phyloP scores from a whole-genome alignment of 2,113 vertebrate genomes.

The Prietella phreatophila region DNA sequence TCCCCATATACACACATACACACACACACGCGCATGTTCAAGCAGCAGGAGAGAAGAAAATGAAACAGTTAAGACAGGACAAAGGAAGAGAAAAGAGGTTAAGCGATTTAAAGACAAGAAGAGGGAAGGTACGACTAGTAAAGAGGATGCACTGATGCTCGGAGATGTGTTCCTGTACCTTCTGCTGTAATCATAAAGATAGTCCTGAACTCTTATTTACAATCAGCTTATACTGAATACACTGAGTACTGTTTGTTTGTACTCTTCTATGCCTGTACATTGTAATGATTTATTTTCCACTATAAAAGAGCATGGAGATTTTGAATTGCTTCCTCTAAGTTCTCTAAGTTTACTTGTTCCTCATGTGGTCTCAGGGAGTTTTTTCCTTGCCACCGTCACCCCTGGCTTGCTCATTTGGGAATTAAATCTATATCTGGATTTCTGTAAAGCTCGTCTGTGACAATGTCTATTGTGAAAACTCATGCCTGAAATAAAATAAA shows the following conservation, averaged over 20 bases:
- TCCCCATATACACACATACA: conserved; percentile 5
- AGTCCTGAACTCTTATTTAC: background rate
- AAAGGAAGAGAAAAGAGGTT: conserved; percentile 21
- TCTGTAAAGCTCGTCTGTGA: background rate
- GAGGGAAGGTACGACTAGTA: background rate
- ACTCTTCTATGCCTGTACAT: background rate
- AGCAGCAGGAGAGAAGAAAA: conserved; percentile 24
- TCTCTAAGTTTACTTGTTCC: too few relatives aligned
- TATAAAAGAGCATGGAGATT: background rate
- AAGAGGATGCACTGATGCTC: background rate
- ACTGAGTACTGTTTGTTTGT: background rate
- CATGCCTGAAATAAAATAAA: background rate
- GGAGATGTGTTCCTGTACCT: background rate
- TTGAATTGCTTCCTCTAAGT: background rate
- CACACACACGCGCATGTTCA: conserved; percentile 3
- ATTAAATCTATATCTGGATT: background rate
- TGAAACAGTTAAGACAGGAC: background rate
- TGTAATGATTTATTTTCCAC: background rate
- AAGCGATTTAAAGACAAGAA: background rate
- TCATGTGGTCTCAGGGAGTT: background rate
- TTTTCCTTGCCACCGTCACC: background rate
- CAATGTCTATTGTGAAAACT: background rate
- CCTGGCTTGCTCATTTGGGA: background rate
- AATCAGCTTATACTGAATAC: background rate
- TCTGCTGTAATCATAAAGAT: background rate